Evolutionary conservation across 2,113 vertebrate species (phyloP), one percentile per base, ranked within the genome.

Genomic region (Hucho hucho): DNA sequence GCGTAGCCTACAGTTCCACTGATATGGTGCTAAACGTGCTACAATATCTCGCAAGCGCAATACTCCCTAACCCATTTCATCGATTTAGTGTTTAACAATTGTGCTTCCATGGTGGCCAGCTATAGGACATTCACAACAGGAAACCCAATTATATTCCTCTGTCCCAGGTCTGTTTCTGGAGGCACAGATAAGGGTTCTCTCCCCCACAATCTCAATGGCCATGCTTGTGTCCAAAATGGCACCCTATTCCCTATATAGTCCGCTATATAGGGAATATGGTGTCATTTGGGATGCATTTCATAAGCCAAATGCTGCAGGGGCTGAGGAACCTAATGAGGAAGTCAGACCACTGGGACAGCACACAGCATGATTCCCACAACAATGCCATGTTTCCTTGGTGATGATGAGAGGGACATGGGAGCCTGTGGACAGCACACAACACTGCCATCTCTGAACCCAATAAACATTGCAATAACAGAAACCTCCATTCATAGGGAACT

Each of bases 151-250:
- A 43, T 43, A 7, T 28, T 43, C 1, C 66, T 25, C 14, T 14
- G 37, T 26, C 28, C 22, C 61, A 67, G 24, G 26, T 37, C 16
- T 61, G 63, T 11, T 58, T 22, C n/a, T 56, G 61, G 26, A 32
- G 37, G 25, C 46, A 29, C 20, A 79, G 72, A 77, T 75, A 77
- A 80, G 47, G 47, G 64, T 25, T 25, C 56, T 63, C 43, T 56
- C 32, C 64, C 63, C 49, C 49, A 53, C 49, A 24, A 22, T 7
- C 20, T 22, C 58, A 61, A 5, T 61, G 58, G 20, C 16, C 16
- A 18, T 18, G 14, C 0, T 0, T 49, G 47, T 18, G 4, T 18
- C 49, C 49, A 14, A 16, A 53, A 16, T 53, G 49, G 16, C 49
- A 53, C 49, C 12, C 49, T 53, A 53, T 53, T 53, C 49, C 49